phyloP scores from a whole-genome alignment of 2,113 vertebrate genomes.

The Oreochromis aureus region DNA sequence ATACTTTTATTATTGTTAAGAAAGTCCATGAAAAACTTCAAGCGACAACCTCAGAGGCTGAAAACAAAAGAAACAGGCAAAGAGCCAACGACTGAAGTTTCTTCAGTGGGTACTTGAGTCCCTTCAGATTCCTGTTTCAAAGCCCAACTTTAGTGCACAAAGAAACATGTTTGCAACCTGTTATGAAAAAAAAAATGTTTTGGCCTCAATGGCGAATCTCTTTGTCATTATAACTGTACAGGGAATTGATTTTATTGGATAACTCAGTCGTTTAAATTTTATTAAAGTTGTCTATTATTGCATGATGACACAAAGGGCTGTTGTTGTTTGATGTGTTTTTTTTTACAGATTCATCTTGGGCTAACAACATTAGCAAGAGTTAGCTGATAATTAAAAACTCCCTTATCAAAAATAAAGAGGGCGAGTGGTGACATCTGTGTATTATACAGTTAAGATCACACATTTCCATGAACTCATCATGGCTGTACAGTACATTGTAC shows the following conservation, averaged over 20 bases:
- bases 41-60: background rate
- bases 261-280: background rate
- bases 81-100: background rate
- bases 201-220: background rate
- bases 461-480: background rate
- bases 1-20: background rate
- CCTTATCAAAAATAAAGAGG: background rate
- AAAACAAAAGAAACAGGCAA: background rate
- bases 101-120: background rate
- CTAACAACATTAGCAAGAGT: background rate
- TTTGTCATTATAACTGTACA: background rate
- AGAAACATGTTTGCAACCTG: background rate
- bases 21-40: background rate
- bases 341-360: background rate
- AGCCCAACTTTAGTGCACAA: background rate
- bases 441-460: background rate
- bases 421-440: rapidly evolving
- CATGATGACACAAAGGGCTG: background rate
- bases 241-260: background rate
- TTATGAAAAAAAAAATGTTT: background rate
- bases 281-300: background rate
- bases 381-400: background rate
- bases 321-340: background rate
- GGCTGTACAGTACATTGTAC: background rate
- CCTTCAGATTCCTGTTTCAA: background rate